Conservation (phyloP, 2,797 vertebrate genomes). For the Steatocranus sp. region DNA sequence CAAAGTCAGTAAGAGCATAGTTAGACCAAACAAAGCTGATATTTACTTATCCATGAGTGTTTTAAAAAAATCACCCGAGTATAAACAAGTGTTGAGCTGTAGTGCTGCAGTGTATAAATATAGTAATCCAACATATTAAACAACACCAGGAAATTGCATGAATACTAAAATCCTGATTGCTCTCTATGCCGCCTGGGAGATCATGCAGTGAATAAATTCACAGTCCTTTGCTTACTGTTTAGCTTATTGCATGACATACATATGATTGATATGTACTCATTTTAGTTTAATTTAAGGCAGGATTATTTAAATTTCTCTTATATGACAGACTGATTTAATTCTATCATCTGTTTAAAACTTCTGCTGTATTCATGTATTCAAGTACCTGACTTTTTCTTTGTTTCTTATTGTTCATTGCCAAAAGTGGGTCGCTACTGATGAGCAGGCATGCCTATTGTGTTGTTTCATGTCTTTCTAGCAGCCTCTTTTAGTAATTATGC, state of each 20-base stretch:
- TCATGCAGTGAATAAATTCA: not conserved
- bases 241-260: not conserved
- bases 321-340: not conserved
- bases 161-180: not conserved
- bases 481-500: not conserved
- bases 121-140: not conserved
- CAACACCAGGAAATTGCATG: not conserved
- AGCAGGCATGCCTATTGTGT: not conserved
- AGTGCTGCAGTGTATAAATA: not conserved
- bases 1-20: not conserved
- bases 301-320: not conserved
- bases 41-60: not conserved
- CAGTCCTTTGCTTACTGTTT: not conserved
- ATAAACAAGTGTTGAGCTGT: not conserved
- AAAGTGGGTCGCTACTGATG: slow-evolving; percentile 19
- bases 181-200: not conserved
- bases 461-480: not conserved
- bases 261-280: not conserved
- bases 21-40: not conserved
- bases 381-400: not conserved
- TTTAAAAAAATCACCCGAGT: not conserved
- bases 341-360: not conserved
- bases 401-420: not conserved
- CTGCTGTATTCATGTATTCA: not conserved
- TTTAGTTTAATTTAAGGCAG: not conserved